A percentile compares a stretch with the other conserved stretches of the same genome.
Evolutionary conservation across 2,888 invertebrate genomes (phyloP).

Genomic region (Zaprionus obscuricornis): DNA sequence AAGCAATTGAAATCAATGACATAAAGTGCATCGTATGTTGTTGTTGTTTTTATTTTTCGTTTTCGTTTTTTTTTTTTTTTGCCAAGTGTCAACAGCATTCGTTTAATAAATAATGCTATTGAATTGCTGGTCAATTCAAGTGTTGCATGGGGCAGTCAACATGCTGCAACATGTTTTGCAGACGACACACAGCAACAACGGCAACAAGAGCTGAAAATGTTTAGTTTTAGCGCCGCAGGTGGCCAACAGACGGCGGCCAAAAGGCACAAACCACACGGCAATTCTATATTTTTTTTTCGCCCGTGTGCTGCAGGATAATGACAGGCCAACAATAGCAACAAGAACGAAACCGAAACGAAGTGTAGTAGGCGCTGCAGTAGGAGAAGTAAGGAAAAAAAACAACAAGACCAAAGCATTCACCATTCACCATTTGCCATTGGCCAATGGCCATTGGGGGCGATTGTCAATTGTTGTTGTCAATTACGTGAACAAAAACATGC

Average conservation of each 20-base stretch:
- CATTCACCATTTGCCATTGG: too few relatives aligned
- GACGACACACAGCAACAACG: conserved; percentile 24
- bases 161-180: conserved; percentile 55
- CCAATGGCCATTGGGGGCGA: conserved; percentile 56
- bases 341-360: neutral
- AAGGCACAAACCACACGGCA: conserved; percentile 39
- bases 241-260: conserved; percentile 50
- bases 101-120: conserved; percentile 69
- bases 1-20: conserved; percentile 5
- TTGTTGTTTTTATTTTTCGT: conserved; percentile 3
- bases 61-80: neutral
- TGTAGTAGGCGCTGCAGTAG: conserved; percentile 5
- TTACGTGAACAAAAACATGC: conserved; percentile 74
- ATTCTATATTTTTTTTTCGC: conserved; percentile 11
- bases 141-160: conserved; percentile 33
- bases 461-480: conserved; percentile 76
- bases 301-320: conserved; percentile 64
- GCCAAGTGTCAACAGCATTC: conserved; percentile 61
- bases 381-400: conserved; percentile 9
- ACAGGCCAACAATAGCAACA: conserved; percentile 48
- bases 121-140: conserved; percentile 53
- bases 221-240: conserved; percentile 71
- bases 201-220: conserved; percentile 45
- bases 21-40: conserved; percentile 8
- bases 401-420: conserved; percentile 18